phyloP scores from a whole-genome alignment of 2,888 invertebrate species.

The Theretra japonica region DNA sequence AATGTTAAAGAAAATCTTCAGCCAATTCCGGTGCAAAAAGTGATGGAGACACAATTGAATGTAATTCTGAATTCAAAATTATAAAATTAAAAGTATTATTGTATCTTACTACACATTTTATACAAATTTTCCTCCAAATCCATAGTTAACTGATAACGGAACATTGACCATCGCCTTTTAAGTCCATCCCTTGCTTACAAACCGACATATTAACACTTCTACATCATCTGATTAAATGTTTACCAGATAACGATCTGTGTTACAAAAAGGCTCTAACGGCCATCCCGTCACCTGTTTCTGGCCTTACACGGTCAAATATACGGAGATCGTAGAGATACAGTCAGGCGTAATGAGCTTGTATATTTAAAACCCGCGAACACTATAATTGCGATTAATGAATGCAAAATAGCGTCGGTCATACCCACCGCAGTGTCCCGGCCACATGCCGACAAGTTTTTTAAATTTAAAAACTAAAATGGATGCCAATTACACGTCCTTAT shows the following conservation, averaged over 20 bases:
- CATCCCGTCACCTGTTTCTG: no score
- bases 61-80: no score
- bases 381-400: slow-evolving; percentile 19
- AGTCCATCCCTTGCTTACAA: no score
- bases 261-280: neutral
- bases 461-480: slow-evolving; percentile 39
- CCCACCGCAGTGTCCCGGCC: slow-evolving; percentile 4
- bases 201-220: neutral
- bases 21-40: no score
- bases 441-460: slow-evolving; percentile 34
- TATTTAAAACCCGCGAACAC: slow-evolving; percentile 10
- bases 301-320: slow-evolving; percentile 8
- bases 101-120: no score
- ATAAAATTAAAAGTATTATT: no score
- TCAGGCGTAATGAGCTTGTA: neutral
- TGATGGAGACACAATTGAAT: no score
- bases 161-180: no score
- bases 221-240: neutral
- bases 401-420: neutral
- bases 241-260: neutral
- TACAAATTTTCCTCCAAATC: no score
- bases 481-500: slow-evolving; percentile 59
- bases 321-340: neutral
- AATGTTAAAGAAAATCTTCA: no score
- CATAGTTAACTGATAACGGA: no score